Evolutionary conservation across 2,797 vertebrate genomes (phyloP), one percentile per base, ranked within the genome.

Genomic region (Phyllotis vaccarum): DNA sequence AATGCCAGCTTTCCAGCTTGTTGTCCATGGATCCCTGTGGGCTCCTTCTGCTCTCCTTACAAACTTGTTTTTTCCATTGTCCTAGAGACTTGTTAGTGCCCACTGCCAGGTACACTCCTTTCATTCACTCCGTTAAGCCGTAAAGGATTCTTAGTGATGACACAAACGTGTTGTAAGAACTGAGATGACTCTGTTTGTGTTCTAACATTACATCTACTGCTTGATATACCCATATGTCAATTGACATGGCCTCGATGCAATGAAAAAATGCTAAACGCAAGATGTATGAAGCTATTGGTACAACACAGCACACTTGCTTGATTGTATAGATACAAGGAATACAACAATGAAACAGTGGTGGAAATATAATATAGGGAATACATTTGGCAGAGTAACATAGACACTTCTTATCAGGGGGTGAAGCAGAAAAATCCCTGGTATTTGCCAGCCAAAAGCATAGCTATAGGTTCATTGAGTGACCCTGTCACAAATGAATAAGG

Each of bases 31-130:
- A 0, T 22, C 40, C 40, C 40, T 11, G 1, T 29, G 11, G n/a
- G 37, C 19, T 68, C 34, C 14, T 70, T 52, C 37, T 56, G n/a
- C 56, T 11, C 27, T 83, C 19, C 72, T 81, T 37, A 3, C 49
- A 62, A 12, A 31, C 7, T 66, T 92, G 89, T 43, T 52, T 83
- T 76, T 66, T 66, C 29, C 21, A 13, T 7, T 66, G 31, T 9
- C 29, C 16, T 56, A 34, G 40, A 76, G 75, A 83, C 6, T 17
- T 3, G 2, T 27, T n/a, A 49, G 16, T 11, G 27, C 22, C 52
- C 16, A 75, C 3, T 0, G 12, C 9, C 2, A 14, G 58, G 1
- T 40, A 31, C 2, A 31, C 31, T 46, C 17, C 21, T 3, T n/a
- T 11, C 46, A 22, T 64, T 40, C 31, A 24, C 17, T n/a, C 62